Percentiles rank a stretch among this genome's conserved stretches.
phyloP scores from a whole-genome alignment of 2,797 vertebrate genomes.

The Acrocephalus scirpaceus region DNA sequence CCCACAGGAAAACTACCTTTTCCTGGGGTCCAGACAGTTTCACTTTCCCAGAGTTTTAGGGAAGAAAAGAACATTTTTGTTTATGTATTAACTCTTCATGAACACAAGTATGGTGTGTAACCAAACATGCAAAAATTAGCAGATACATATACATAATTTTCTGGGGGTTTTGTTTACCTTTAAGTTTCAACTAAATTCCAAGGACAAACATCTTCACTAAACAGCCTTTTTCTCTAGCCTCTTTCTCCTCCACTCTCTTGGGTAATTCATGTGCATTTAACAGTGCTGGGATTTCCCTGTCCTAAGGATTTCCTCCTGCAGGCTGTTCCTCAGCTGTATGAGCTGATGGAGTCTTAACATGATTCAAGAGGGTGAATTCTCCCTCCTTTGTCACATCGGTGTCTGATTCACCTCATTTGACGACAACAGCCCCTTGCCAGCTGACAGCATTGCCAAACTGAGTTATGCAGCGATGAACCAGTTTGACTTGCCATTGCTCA shows the following conservation, averaged over 20 bases:
- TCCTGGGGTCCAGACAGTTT: neutral
- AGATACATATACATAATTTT: neutral
- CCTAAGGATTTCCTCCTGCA: neutral
- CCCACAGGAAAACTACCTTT: neutral
- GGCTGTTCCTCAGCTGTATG: neutral
- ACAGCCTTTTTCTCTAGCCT: neutral
- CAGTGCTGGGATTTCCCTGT: neutral
- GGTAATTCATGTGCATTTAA: neutral
- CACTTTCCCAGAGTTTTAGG: neutral
- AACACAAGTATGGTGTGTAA: neutral
- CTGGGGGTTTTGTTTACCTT: neutral
- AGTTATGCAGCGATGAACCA: neutral
- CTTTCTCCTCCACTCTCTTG: neutral
- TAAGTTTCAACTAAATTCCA: neutral
- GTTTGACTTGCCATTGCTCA: constrained; percentile 26
- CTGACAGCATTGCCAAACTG: constrained; percentile 5
- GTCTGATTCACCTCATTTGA: constrained; percentile 5
- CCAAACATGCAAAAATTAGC: neutral
- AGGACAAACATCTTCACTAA: neutral
- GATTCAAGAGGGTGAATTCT: neutral
- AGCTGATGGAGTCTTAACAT: neutral
- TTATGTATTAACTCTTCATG: neutral
- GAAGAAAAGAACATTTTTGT: neutral
- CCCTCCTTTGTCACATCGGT: neutral
- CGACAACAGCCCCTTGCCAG: neutral